Conservation (phyloP, 2,888 invertebrate species). For the Aphodius sticticus region DNA sequence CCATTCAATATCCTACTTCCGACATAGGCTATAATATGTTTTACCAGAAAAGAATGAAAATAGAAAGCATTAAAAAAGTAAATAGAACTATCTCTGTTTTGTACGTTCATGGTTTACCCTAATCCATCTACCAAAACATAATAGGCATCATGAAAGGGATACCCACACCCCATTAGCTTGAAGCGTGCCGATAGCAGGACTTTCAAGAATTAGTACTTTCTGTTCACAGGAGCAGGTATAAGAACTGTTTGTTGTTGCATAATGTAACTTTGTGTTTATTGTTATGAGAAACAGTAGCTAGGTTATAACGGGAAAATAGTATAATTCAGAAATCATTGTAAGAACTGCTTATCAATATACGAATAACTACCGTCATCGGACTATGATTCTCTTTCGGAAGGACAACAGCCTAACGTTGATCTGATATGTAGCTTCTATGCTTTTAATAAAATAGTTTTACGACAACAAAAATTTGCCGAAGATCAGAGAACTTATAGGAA, state of each 20-base stretch:
- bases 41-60: neutral
- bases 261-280: neutral
- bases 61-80: neutral
- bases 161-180: slow-evolving; percentile 31
- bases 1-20: neutral
- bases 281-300: neutral
- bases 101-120: slow-evolving; percentile 27
- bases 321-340: too few relatives aligned
- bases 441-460: too few relatives aligned
- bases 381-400: too few relatives aligned
- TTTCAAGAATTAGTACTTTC: slow-evolving; percentile 42
- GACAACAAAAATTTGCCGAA: too few relatives aligned
- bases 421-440: too few relatives aligned
- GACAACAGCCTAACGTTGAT: too few relatives aligned
- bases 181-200: slow-evolving; percentile 46
- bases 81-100: slow-evolving; percentile 24
- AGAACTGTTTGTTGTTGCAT: neutral
- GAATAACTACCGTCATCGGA: too few relatives aligned
- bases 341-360: too few relatives aligned
- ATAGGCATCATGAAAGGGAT: slow-evolving; percentile 26
- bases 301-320: neutral
- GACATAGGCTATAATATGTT: neutral
- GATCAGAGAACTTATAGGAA: too few relatives aligned
- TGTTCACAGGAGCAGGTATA: slow-evolving; percentile 13
- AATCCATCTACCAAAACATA: slow-evolving; percentile 28